phyloP scores from a whole-genome alignment of 2,888 invertebrate genomes.

The Carcina quercana region DNA sequence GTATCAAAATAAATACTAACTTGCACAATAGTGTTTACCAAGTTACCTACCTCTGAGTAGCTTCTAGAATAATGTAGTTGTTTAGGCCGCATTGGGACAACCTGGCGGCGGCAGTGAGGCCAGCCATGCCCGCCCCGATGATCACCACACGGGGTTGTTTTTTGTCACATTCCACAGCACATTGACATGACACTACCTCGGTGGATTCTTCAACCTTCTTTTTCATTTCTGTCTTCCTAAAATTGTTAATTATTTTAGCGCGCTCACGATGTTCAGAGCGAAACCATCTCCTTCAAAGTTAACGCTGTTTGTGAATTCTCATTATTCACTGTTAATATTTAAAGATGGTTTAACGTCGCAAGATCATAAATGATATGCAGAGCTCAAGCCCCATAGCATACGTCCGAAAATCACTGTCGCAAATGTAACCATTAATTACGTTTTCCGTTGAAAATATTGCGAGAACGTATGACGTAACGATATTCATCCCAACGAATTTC shows the following conservation, averaged over 20 bases:
- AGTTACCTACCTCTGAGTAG: constrained; percentile 78
- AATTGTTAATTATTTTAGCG: neutral
- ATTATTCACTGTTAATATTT: no score
- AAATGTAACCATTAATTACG: no score
- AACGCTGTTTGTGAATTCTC: no score
- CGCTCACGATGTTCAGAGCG: neutral
- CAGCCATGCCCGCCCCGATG: constrained; percentile 87
- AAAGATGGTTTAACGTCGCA: no score
- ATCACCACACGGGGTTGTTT: constrained; percentile 81
- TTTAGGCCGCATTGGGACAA: constrained; percentile 80
- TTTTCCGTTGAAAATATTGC: no score
- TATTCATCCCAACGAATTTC: no score
- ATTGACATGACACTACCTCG: constrained; percentile 31
- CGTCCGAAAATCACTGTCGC: no score
- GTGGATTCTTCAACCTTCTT: constrained; percentile 7
- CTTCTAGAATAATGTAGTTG: constrained; percentile 82
- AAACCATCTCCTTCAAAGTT: no score
- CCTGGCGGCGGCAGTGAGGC: constrained; percentile 84
- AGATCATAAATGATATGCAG: no score
- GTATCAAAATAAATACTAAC: neutral
- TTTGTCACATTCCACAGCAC: constrained; percentile 43
- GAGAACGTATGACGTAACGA: no score
- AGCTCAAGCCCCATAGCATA: no score
- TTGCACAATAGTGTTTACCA: neutral
- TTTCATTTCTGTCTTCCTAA: constrained; percentile 1